Evolutionary conservation across 2,113 vertebrate species (phyloP), one percentile per base, ranked within the genome.

Genomic region (Nesogale talazaci): DNA sequence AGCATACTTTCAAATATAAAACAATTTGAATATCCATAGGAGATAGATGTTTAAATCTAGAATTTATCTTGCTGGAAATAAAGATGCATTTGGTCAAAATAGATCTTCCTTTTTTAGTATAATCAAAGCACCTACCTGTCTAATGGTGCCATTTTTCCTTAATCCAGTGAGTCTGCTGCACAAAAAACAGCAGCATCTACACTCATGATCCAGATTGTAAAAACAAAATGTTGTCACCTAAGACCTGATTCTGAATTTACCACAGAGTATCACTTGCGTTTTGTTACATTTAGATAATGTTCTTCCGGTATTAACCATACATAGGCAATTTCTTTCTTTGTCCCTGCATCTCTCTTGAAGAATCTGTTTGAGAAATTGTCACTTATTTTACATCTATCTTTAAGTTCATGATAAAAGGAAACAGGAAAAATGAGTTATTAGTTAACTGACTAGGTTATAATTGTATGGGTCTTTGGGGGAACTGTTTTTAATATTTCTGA

Each of bases 391-490:
- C 70, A 31, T 75, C 27, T 7, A 42, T 78, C 11, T 81, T 78
- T 85, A 31, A 7, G 40, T 78, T 92, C 67, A 52, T 61, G 22
- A 69, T 27, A n/a, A 84, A 42, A 29, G 38, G 12, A 85, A 88
- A 57, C 34, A 83, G 6, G 23, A 57, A 3, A 23, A 59, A 29
- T 56, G 61, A 52, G 4, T 77, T 27, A 16, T 87, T 65, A 81
- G 46, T 29, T 89, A 75, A 91, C 1, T 65, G 63, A 79, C 42
- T 67, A 25, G 40, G 42, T 83, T 76, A 38, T 74, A 34, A 72
- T 46, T 93, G 23, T 31, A 74, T 56, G 34, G 77, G 25, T 81
- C 80, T 85, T 94, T 89, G 29, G n/a, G 17, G 9, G 74, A 72
- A 52, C 77, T 75, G 0, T 87, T 84, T 78, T 74, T 12, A 52